Evolutionary conservation across 2,797 vertebrate species (phyloP).

Genomic region (Lacerta bilineata): DNA sequence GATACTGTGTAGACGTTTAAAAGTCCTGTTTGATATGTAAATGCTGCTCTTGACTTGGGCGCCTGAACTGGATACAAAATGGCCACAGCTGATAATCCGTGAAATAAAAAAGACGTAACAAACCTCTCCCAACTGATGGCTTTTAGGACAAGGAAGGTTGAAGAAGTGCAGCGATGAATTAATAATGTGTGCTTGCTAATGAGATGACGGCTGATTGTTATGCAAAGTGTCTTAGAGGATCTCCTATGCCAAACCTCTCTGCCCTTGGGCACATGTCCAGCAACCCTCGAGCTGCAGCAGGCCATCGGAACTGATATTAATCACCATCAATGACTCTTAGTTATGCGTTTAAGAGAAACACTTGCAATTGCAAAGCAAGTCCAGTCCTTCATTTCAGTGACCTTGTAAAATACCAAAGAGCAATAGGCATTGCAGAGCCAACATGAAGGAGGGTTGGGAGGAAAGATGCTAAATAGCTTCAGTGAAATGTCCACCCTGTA

Average conservation of each 20-base stretch:
- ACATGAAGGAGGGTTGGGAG: slow-evolving; percentile 37
- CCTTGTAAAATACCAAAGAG: slow-evolving; percentile 46
- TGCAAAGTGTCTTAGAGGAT: slow-evolving; percentile 68
- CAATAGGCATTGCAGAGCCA: slow-evolving; percentile 18
- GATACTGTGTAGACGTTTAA: neutral
- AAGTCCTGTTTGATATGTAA: neutral
- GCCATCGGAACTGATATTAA: slow-evolving; percentile 60
- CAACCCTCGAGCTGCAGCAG: slow-evolving; percentile 50
- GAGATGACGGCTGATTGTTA: slow-evolving; percentile 70
- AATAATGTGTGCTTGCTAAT: slow-evolving; percentile 71
- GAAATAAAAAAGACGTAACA: slow-evolving; percentile 49
- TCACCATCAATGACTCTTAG: slow-evolving; percentile 57
- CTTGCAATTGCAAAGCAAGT: slow-evolving; percentile 52
- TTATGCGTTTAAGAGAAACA: slow-evolving; percentile 37
- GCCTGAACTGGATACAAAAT: slow-evolving; percentile 38
- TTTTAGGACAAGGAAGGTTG: slow-evolving; percentile 62
- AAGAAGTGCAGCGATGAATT: slow-evolving; percentile 70
- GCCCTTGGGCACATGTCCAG: slow-evolving; percentile 71
- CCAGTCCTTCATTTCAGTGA: slow-evolving; percentile 34
- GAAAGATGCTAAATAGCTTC: slow-evolving; percentile 51
- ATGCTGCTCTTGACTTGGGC: neutral
- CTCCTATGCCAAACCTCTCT: slow-evolving; percentile 57
- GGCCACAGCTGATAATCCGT: slow-evolving; percentile 24
- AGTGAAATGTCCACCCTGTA: slow-evolving; percentile 37
- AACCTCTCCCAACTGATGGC: slow-evolving; percentile 50